phyloP scores from a whole-genome alignment of 2,888 invertebrate genomes.

The Carcina quercana region DNA sequence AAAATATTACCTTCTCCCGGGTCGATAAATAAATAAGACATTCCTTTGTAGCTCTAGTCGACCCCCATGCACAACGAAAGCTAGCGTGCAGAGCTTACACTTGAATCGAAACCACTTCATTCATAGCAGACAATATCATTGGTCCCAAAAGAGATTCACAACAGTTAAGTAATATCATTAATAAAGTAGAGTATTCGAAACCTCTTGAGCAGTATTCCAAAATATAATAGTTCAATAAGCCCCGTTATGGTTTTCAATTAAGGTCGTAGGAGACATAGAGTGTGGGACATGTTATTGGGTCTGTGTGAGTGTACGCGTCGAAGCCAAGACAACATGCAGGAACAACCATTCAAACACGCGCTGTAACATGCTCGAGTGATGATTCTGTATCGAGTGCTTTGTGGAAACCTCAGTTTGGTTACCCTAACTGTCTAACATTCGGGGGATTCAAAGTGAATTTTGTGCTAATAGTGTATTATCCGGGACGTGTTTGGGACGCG shows the following conservation, averaged over 20 bases:
- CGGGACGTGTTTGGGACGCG: constrained; percentile 35
- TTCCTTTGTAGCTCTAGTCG: constrained; percentile 66
- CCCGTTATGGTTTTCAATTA: no score
- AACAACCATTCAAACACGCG: constrained; percentile 59
- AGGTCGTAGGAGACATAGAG: constrained; percentile 27
- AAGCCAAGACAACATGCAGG: constrained; percentile 74
- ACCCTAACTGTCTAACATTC: constrained; percentile 27
- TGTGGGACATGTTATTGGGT: constrained; percentile 49
- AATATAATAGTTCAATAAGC: background rate
- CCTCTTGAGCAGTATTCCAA: no score
- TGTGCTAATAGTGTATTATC: constrained; percentile 31
- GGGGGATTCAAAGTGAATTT: constrained; percentile 21
- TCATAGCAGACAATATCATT: constrained; percentile 45
- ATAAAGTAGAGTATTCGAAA: no score
- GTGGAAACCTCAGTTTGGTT: constrained; percentile 34
- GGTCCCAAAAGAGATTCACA: constrained; percentile 50
- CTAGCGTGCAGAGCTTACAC: constrained; percentile 70
- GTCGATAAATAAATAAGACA: constrained; percentile 53
- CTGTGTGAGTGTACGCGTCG: constrained; percentile 48
- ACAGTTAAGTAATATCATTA: constrained; percentile 23
- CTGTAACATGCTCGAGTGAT: constrained; percentile 62
- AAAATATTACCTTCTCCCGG: constrained; percentile 62
- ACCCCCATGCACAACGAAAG: constrained; percentile 74
- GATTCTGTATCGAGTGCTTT: constrained; percentile 62
- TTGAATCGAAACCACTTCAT: constrained; percentile 64